A percentile compares a stretch with the other conserved stretches of the same genome.
phyloP scores from a whole-genome alignment of 2,113 vertebrate genomes.

The Axis porcinus region DNA sequence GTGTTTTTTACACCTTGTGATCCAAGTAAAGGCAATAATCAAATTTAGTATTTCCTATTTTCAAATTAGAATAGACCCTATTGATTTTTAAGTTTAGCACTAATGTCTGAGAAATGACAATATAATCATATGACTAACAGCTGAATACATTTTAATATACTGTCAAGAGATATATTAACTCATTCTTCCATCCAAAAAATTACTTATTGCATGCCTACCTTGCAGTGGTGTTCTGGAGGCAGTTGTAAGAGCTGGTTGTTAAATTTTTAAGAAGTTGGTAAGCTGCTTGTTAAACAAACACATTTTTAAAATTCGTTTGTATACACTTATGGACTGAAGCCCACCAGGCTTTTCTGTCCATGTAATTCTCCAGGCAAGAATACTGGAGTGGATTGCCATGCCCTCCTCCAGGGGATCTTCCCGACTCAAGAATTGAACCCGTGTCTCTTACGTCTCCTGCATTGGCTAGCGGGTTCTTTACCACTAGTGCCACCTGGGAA shows the following conservation, averaged over 20 bases:
- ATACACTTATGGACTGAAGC: not conserved
- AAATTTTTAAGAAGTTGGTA: not conserved
- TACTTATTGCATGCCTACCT: not conserved
- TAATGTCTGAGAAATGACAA: not conserved
- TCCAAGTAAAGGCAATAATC: not conserved
- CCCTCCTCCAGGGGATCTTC: not conserved
- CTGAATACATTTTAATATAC: not conserved
- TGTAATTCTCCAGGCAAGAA: not conserved
- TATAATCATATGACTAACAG: not conserved
- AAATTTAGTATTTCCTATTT: not conserved
- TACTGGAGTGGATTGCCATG: not conserved
- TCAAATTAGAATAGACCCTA: not conserved
- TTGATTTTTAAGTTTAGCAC: not conserved
- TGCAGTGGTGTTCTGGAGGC: not conserved
- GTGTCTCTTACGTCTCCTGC: not conserved
- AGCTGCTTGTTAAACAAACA: not conserved
- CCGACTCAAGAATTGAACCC: not conserved
- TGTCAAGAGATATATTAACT: not conserved
- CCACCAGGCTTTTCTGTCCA: not conserved
- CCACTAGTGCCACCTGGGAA: not conserved
- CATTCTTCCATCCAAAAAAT: not conserved
- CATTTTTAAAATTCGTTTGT: not conserved
- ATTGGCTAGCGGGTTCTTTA: not conserved
- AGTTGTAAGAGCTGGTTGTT: not conserved
- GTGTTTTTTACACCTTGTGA: not conserved